phyloP scores from a whole-genome alignment of 2,888 invertebrate species.

The Ormyrus pomaceus region DNA sequence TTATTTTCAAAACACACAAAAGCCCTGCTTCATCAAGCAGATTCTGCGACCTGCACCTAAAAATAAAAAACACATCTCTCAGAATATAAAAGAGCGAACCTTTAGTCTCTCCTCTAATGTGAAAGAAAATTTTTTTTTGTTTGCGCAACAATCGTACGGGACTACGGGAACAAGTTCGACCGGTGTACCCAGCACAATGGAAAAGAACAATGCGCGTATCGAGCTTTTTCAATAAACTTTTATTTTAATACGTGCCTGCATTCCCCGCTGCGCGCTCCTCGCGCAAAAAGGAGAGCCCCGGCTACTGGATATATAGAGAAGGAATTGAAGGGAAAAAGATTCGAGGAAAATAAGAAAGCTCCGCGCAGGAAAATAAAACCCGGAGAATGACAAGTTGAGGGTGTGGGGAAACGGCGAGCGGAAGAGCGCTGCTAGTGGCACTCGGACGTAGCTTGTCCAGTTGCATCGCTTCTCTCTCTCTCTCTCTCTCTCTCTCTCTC shows the following conservation, averaged over 20 bases:
- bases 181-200: too few relatives aligned
- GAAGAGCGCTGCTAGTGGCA: constrained; percentile 49
- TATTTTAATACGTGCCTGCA: background rate
- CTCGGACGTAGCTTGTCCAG: constrained; percentile 46
- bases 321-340: constrained; percentile 16
- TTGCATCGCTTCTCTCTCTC: constrained; percentile 46
- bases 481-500: constrained; percentile 38
- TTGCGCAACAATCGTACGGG: too few relatives aligned
- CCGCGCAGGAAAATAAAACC: constrained; percentile 18
- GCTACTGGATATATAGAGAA: background rate
- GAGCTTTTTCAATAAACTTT: too few relatives aligned
- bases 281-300: background rate
- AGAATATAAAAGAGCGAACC: too few relatives aligned
- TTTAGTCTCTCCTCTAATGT: too few relatives aligned
- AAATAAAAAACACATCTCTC: too few relatives aligned
- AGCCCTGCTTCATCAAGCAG: too few relatives aligned
- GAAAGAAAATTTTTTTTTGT: too few relatives aligned
- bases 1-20: too few relatives aligned
- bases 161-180: too few relatives aligned
- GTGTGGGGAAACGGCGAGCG: constrained; percentile 31
- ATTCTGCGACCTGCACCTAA: too few relatives aligned
- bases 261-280: background rate
- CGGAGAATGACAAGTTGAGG: constrained; percentile 9
- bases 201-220: too few relatives aligned
- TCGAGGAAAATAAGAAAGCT: constrained; percentile 11